These are phyloP conservation scores for Heliconius erato DNA, from an alignment of 2,888 invertebrate species.

Conservation along the genomic window DNA sequence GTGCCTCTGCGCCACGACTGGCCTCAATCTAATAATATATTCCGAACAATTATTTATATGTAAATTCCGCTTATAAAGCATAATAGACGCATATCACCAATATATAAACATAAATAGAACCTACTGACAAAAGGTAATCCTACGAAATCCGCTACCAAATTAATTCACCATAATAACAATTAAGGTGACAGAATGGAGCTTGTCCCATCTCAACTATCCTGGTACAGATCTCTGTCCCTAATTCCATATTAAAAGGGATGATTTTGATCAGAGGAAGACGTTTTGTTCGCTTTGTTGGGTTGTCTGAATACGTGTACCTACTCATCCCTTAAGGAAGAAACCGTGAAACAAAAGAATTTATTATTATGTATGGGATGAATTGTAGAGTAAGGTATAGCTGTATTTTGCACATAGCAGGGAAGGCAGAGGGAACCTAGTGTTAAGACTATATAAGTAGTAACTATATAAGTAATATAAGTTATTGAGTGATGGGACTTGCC, in stretches of 20 bases:
- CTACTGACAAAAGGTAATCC: constrained; percentile 51
- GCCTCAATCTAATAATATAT: too few relatives aligned
- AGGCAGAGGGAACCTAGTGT: background rate
- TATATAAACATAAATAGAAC: constrained; percentile 40
- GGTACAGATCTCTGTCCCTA: constrained; percentile 49
- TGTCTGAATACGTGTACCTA: constrained; percentile 7
- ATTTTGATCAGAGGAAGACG: constrained; percentile 50
- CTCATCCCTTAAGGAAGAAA: constrained; percentile 19
- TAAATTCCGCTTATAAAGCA: too few relatives aligned
- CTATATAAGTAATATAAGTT: too few relatives aligned
- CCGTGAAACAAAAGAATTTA: constrained; percentile 27
- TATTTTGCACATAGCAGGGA: background rate
- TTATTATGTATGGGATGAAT: background rate
- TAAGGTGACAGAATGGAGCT: constrained; percentile 56
- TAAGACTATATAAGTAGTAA: background rate
- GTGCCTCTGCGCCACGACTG: too few relatives aligned
- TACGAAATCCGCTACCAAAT: constrained; percentile 50
- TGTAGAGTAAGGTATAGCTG: background rate
- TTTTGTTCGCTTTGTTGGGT: constrained; percentile 45
- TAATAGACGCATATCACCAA: background rate
- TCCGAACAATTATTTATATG: too few relatives aligned
- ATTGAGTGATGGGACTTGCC: too few relatives aligned
- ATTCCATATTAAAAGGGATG: constrained; percentile 54
- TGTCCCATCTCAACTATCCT: constrained; percentile 47
- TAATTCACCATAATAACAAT: constrained; percentile 62